Evolutionary conservation across 2,113 vertebrate species (phyloP).

Genomic region (Helogale parvula): DNA sequence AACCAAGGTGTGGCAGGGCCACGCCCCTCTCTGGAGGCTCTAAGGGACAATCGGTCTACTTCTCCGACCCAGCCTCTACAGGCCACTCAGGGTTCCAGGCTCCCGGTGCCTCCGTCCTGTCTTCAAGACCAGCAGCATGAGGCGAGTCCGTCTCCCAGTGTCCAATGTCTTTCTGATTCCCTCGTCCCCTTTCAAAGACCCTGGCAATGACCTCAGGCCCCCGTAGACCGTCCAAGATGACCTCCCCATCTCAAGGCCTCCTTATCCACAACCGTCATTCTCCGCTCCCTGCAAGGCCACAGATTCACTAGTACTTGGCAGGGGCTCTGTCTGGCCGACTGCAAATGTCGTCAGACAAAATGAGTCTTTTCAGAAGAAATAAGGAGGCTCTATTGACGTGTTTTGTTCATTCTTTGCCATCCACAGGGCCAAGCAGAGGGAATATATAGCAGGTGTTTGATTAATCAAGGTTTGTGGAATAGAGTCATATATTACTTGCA

Average conservation of each 20-base stretch:
- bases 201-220: rapidly evolving
- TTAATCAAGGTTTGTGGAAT: background rate
- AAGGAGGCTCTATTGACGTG: background rate
- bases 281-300: rapidly evolving
- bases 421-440: background rate
- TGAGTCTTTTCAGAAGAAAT: background rate
- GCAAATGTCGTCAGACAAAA: background rate
- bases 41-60: rapidly evolving
- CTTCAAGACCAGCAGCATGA: background rate
- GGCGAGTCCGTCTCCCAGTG: too few relatives aligned
- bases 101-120: rapidly evolving
- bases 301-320: rapidly evolving
- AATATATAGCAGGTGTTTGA: rapidly evolving
- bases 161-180: background rate
- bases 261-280: background rate
- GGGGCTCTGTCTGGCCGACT: background rate
- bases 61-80: rapidly evolving
- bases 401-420: too few relatives aligned
- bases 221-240: rapidly evolving
- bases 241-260: background rate
- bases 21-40: rapidly evolving
- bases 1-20: too few relatives aligned
- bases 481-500: rapidly evolving
- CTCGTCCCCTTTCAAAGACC: background rate
- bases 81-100: background rate